Conservation (phyloP, 2,797 vertebrate genomes). For the Oreochromis mossambicus region DNA sequence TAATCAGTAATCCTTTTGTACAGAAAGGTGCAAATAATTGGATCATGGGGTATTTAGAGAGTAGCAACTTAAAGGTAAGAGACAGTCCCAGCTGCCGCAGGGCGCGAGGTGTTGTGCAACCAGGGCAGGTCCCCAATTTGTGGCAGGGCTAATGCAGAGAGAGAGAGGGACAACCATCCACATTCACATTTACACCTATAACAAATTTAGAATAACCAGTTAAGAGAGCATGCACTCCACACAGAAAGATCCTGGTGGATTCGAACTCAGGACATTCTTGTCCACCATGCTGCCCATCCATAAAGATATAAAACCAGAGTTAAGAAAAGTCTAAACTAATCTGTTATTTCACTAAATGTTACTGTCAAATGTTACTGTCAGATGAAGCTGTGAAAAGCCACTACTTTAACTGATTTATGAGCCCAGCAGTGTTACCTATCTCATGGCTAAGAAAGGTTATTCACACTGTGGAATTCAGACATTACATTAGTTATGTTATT, state of each 20-base stretch:
- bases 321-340: background rate
- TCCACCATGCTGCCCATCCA: rapidly evolving
- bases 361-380: background rate
- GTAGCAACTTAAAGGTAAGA: background rate
- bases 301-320: background rate
- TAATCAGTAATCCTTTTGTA: rapidly evolving
- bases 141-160: background rate
- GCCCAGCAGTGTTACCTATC: background rate
- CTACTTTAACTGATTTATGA: background rate
- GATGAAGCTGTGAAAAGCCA: background rate
- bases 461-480: background rate
- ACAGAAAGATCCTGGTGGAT: background rate
- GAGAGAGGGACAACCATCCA: background rate
- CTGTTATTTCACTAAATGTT: background rate
- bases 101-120: background rate
- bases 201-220: background rate
- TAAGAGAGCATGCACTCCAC: background rate
- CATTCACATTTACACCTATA: background rate
- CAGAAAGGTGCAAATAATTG: background rate
- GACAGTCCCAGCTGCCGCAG: background rate
- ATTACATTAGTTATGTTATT: background rate
- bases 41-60: background rate
- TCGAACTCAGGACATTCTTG: background rate
- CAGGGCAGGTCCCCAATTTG: background rate
- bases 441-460: background rate